Percentiles rank a stretch among this genome's conserved stretches.
Conservation (phyloP, 2,113 vertebrate species). For the Hemiprocne comata region DNA sequence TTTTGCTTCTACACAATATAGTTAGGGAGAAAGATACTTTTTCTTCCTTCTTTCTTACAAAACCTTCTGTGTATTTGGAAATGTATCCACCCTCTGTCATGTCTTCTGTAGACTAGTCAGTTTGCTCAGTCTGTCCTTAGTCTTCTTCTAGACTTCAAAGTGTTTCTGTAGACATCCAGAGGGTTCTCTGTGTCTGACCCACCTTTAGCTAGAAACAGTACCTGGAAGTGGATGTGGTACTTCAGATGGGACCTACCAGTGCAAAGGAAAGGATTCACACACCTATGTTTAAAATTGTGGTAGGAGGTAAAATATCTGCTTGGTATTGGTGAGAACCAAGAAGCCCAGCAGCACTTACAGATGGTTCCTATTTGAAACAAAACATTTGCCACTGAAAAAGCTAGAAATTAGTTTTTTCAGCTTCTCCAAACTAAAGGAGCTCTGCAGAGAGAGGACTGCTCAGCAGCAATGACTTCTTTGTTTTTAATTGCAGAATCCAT, state of each 20-base stretch:
- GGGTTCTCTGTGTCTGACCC: neutral
- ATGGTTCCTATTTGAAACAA: neutral
- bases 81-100: neutral
- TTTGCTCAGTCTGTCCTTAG: neutral
- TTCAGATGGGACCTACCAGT: neutral
- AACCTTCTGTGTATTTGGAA: neutral
- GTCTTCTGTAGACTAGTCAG: neutral
- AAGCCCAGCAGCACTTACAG: neutral
- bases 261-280: neutral
- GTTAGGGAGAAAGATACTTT: neutral
- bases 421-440: neutral
- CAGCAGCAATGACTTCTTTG: neutral
- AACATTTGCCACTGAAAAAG: neutral
- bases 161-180: neutral
- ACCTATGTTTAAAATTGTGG: neutral
- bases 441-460: neutral
- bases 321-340: neutral
- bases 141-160: neutral
- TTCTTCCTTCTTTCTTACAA: neutral
- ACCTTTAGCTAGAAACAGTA: neutral
- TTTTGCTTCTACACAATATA: neutral
- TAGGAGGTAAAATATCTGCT: neutral
- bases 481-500: conserved; percentile 12
- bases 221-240: neutral
- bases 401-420: neutral